A percentile compares a stretch with the other conserved stretches of the same genome.
phyloP scores from a whole-genome alignment of 2,113 vertebrate species.

The Euleptes europaea region DNA sequence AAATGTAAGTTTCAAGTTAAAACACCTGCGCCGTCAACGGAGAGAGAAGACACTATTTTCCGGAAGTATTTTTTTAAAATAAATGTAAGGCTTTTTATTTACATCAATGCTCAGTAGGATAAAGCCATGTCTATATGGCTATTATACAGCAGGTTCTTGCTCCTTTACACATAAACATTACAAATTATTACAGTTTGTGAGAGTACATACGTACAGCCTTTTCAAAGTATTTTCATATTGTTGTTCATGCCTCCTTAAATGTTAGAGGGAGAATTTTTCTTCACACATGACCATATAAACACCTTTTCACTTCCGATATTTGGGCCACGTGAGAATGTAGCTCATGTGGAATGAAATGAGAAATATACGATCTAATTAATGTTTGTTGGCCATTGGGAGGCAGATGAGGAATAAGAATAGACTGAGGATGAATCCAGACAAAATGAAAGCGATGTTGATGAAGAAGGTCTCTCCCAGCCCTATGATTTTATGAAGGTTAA shows the following conservation, averaged over 20 bases:
- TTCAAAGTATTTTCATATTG: background rate
- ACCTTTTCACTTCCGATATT: background rate
- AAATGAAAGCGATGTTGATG: background rate
- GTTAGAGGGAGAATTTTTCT: background rate
- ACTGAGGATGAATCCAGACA: background rate
- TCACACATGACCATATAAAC: background rate
- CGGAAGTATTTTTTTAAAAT: slow-evolving; percentile 11
- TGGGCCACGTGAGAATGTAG: no score
- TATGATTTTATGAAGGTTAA: no score
- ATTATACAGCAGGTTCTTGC: slow-evolving; percentile 18
- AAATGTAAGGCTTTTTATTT: slow-evolving; percentile 45
- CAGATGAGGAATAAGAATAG: background rate
- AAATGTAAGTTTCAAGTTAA: slow-evolving; percentile 31
- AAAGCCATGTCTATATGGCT: slow-evolving; percentile 16
- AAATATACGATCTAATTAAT: background rate
- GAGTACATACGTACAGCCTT: background rate
- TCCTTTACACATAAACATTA: background rate
- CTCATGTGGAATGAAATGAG: background rate
- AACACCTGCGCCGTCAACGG: background rate
- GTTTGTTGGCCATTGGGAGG: background rate
- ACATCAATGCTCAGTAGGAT: slow-evolving; percentile 8
- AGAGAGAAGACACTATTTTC: background rate
- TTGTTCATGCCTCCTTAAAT: background rate
- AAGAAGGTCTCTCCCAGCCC: no score
- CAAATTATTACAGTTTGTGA: slow-evolving; percentile 12